Evolutionary conservation across 2,113 vertebrate species (phyloP), one percentile per base, ranked within the genome.

Genomic region (Caranx ignobilis): DNA sequence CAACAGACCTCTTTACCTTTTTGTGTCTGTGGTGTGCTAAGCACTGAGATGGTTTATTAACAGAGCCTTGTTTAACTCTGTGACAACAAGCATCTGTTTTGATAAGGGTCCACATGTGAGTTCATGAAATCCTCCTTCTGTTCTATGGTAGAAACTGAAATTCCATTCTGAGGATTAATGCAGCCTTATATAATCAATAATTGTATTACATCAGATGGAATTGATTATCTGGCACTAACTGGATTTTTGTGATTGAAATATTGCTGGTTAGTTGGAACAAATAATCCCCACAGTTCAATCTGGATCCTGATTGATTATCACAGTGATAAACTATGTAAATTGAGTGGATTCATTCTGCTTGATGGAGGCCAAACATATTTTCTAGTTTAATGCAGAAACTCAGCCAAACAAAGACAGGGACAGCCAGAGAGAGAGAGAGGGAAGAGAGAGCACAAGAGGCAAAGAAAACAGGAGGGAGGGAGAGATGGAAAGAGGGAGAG

Each of bases 261-360:
- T 55, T 26, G 26, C 71, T 60, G 16, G 45, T 48, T 3, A 21
- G 21, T 62, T 34, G 1, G 57, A 18, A 65, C 11, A 34, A 78
- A 83, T 39, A 72, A 75, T 62, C n/a, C n/a, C n/a, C 21, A 47
- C 63, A 59, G 63, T 6, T 0, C 35, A 72, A 37, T 63, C 11
- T 74, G 63, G 56, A 55, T 63, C 50, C 64, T 59, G 59, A 70
- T 76, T 50, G n/a, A 75, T 82, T 74, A 71, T 75, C 59, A 63
- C 63, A 63, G 43, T 12, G 12, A 43, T 37, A n/a, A 87, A 83
- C 50, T 39, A 34, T 9, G 35, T 41, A 55, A 71, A 81, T 60
- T 50, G 70, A 76, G 60, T 18, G 39, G 54, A 70, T 75, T 79
- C 64, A 50, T 62, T 63, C 13, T 11, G 57, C 16, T 10, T 11